Base-by-base conservation (phyloP, 2,888 invertebrate genomes). In the Polydesmus complanatus region DNA sequence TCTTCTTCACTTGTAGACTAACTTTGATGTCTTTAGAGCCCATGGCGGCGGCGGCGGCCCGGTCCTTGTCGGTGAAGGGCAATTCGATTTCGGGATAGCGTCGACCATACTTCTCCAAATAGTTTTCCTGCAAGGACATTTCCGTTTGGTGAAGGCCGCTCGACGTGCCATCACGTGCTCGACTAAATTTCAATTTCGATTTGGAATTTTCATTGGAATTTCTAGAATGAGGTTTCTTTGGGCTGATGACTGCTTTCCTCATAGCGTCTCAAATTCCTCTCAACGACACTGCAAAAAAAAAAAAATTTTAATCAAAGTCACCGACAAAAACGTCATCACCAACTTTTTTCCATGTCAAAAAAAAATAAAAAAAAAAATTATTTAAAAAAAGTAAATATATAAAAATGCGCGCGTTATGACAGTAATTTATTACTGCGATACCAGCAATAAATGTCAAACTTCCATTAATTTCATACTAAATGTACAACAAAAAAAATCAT, bases 1-100 rank as follows among this genome's bases (percentile, higher is more conserved):
- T 83, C 67, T 86, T 80, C 70, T 90, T 91, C 67, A 87, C 77
- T 70, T 82, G 86, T 65, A 90, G 56, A 2, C 67, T 66, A 1
- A 66, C 68, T 61, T 92, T 92, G 64, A 92, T 91, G 70, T 92
- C 91, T 64, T 82, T 83, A n/a, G 83, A 84, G 0, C 88, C 88
- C 80, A 87, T 73, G 69, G 88, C 86, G 19, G 90, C 90, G 0
- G 91, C 90, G 0, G 92, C 91, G 0, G 91, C 92, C 3, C 92
- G 78, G 71, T 91, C 91, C 70, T 92, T 92, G 71, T 92, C 92
- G 22, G 90, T 91, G 69, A 90, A 92, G n/a, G 56, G 47, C 23
- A 62, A 37, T 21, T 61, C 57, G 21, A 56, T 62, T 14, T 49
- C 52, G 5, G 62, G 62, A 49, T 62, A 62, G 18, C 54, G 52